Evolutionary conservation across 2,888 invertebrate species (phyloP).

Genomic region (Pimpla rufipes): DNA sequence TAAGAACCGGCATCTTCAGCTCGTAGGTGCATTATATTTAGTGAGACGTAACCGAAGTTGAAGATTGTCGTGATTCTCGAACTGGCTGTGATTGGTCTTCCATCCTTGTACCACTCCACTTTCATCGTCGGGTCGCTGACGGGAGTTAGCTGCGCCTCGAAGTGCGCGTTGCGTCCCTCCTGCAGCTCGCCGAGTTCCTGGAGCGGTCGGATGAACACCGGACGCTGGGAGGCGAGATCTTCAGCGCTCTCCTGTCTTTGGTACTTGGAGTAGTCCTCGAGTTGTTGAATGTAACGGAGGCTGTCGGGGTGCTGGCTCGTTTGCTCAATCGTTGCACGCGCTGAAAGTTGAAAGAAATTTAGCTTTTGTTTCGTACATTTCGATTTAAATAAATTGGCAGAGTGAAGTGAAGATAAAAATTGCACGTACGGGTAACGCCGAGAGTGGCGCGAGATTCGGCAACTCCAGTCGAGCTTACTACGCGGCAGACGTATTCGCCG

Average conservation of each 20-base stretch:
- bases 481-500: conserved; percentile 96
- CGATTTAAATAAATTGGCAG: not conserved
- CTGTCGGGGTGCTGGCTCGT: conserved; percentile 96
- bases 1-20: conserved; percentile 99
- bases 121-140: conserved; percentile 97
- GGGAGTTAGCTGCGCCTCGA: conserved; percentile 96
- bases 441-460: conserved; percentile 94
- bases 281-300: conserved; percentile 94
- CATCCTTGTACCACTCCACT: conserved; percentile 98
- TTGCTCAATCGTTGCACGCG: conserved; percentile 94
- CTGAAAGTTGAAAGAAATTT: conserved; percentile 79
- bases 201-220: conserved; percentile 95
- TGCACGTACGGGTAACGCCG: conserved; percentile 88
- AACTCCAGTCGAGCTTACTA: conserved; percentile 94
- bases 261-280: conserved; percentile 96
- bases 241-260: conserved; percentile 94
- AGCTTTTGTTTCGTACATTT: no score
- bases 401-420: not conserved
- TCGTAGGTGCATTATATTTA: conserved; percentile 99
- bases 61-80: conserved; percentile 98
- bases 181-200: conserved; percentile 94
- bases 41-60: conserved; percentile 99
- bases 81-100: conserved; percentile 97
- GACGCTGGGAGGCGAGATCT: conserved; percentile 92
- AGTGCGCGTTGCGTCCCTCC: conserved; percentile 96